Percentiles rank a stretch among this genome's conserved stretches.
Evolutionary conservation across 1,140 invertebrate species (phyloP).

Genomic region (Aphelenchoides besseyi): DNA sequence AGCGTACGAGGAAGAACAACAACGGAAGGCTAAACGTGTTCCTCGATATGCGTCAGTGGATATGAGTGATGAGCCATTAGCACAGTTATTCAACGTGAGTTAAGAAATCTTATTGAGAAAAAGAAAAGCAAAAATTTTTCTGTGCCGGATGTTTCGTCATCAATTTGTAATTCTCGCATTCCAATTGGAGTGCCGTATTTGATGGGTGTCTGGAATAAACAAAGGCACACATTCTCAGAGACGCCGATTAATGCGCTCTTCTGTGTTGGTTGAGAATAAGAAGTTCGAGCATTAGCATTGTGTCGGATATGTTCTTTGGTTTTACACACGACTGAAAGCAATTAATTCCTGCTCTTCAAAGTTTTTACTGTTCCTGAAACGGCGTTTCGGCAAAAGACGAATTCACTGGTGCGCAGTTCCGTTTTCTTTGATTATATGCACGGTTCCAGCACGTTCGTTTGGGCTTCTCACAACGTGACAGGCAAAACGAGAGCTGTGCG

Average conservation of each 20-base stretch:
- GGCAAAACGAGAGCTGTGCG: neutral
- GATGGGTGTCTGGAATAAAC: neutral
- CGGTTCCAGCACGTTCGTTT: neutral
- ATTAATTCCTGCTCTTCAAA: neutral
- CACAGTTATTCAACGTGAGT: slow-evolving; percentile 4
- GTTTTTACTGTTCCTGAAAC: neutral
- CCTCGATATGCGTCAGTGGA: neutral
- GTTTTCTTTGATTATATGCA: neutral
- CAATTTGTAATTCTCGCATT: neutral
- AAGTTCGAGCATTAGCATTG: neutral
- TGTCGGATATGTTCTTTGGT: neutral
- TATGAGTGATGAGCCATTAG: slow-evolving; percentile 4
- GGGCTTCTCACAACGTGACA: neutral
- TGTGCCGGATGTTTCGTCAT: neutral
- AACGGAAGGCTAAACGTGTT: neutral
- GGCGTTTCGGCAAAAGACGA: neutral
- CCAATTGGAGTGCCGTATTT: neutral
- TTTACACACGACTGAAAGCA: neutral
- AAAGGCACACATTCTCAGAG: neutral
- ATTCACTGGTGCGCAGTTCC: slow-evolving; percentile 1
- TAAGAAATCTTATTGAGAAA: neutral
- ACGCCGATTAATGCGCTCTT: neutral
- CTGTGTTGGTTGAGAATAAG: too few species aligned
- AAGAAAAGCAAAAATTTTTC: neutral
- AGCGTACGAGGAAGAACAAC: slow-evolving; percentile 20